Evolutionary conservation across 2,888 invertebrate species (phyloP), one percentile per base, ranked within the genome.

Genomic region (Morpho achilles): DNA sequence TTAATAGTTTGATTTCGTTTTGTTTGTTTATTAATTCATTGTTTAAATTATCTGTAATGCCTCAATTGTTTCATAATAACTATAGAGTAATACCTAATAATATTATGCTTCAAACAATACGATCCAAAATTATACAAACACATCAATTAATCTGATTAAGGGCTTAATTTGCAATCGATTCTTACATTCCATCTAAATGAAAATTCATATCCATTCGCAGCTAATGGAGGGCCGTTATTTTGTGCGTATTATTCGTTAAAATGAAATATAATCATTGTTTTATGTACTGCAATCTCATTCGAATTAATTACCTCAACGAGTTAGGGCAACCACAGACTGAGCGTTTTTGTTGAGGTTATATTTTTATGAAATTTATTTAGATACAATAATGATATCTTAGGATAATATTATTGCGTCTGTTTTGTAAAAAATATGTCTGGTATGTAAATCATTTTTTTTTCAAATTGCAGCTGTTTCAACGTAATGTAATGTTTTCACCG

Each of bases 231-330:
- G 67, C 66, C 65, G 66, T 72, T 68, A 71, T 70, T 70, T 67
- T 67, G 69, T 61, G 56, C 58, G 65, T 67, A 70, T 71, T 69
- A 72, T 72, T 51, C 56, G 59, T 39, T 44, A 23, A 53, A 54
- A 54, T 62, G 73, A 75, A 73, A 71, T 73, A 73, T 71, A 71
- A 72, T 74, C 68, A 73, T 74, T 73, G 73, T 73, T 72, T 74
- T 70, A 72, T 69, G 69, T 73, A 71, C 67, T 74, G 74, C 74
- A 68, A 72, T 72, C 69, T 73, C 74, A 74, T 73, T 70, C 67
- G 65, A 73, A 67, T 72, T 73, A 73, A 74, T 74, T 74, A 72
- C 69, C 66, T 68, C 9, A 10, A 57, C 46, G 22, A 56, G 32
- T 49, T 53, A 59, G 55, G 59, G 39, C 41, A 44, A 8, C 49